A percentile compares a stretch with the other conserved stretches of the same genome.
These are phyloP conservation scores for Mongoloraphidia duomilia DNA, from an alignment of 2,888 invertebrate genomes.

Conservation along the genomic window DNA sequence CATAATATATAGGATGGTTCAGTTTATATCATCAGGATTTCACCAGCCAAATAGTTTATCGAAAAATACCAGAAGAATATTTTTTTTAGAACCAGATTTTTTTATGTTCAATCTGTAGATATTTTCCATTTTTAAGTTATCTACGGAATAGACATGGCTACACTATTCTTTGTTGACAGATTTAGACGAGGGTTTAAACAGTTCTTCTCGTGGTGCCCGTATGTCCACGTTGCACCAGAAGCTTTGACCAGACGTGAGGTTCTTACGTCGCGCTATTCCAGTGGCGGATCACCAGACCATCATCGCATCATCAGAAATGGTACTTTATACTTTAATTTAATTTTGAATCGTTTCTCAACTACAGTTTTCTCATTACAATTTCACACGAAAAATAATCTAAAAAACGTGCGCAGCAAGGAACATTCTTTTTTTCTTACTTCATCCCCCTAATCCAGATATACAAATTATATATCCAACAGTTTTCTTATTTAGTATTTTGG, in stretches of 20 bases:
- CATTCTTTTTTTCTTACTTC: no score
- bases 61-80: not conserved
- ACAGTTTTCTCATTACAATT: no score
- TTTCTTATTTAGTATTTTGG: no score
- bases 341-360: no score
- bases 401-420: no score
- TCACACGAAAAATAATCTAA: no score
- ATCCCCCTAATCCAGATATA: no score
- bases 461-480: no score
- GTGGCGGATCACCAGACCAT: slow-evolving; percentile 62
- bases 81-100: no score
- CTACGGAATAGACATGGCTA: no score
- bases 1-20: not conserved
- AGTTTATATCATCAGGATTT: not conserved
- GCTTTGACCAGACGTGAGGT: slow-evolving; percentile 57
- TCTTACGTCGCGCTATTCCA: slow-evolving; percentile 62
- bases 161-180: slow-evolving; percentile 34
- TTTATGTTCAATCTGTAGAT: no score
- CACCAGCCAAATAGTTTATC: not conserved
- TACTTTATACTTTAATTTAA: slow-evolving; percentile 21
- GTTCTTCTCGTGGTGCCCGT: slow-evolving; percentile 80
- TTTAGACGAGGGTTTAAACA: slow-evolving; percentile 88
- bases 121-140: no score
- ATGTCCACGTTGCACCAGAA: slow-evolving; percentile 53
- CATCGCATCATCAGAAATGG: slow-evolving; percentile 56